Conservation (phyloP, 2,888 invertebrate genomes). For the Ennomos erosarius region DNA sequence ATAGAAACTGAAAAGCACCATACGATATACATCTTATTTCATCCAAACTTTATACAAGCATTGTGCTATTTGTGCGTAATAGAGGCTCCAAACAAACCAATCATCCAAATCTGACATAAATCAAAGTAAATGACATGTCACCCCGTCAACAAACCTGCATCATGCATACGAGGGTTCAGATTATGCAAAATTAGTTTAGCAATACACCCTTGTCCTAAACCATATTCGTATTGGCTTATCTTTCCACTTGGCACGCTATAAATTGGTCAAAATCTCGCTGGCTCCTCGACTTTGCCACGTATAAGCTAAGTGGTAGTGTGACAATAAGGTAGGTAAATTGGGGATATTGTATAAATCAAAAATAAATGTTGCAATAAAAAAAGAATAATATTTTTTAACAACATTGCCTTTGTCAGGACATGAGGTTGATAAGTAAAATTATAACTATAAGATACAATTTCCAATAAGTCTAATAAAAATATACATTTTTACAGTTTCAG, state of each 20-base stretch:
- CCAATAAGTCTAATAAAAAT: no score
- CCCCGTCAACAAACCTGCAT: conserved; percentile 43
- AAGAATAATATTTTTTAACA: no score
- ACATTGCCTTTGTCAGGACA: no score
- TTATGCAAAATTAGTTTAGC: conserved; percentile 82
- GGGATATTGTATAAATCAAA: no score
- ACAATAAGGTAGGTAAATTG: conserved; percentile 31
- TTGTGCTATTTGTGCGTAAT: no score
- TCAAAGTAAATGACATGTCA: conserved; percentile 33
- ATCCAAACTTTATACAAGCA: no score
- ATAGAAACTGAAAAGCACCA: no score
- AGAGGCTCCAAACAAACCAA: conserved; percentile 4
- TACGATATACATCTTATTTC: no score
- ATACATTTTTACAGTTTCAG: no score
- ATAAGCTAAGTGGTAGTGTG: conserved; percentile 65
- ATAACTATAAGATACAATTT: no score
- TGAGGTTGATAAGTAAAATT: no score
- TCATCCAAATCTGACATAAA: conserved; percentile 21
- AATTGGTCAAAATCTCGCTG: conserved; percentile 84
- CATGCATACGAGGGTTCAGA: conserved; percentile 47
- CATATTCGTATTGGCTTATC: conserved; percentile 83
- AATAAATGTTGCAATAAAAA: no score
- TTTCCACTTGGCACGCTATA: conserved; percentile 84
- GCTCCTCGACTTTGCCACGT: conserved; percentile 75
- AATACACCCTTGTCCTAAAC: conserved; percentile 69